Base-by-base conservation (phyloP, 2,113 vertebrate species). In the Heterotilapia buettikoferi region DNA sequence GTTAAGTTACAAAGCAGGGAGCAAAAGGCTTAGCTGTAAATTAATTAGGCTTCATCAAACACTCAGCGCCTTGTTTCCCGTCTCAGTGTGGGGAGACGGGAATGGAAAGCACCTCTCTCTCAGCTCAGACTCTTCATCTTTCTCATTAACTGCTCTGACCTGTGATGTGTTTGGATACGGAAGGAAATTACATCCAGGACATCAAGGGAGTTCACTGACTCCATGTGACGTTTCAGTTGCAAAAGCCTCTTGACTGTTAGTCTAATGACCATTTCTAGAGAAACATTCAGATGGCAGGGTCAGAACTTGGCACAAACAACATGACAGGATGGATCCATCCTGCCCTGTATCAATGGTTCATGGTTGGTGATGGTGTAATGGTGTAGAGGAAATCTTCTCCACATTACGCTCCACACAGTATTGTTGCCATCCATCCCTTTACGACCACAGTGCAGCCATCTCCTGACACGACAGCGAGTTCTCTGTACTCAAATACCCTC, bases 71-170 rank as follows among this genome's bases (percentile, higher is more conserved):
- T 61, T 52, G 79, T 61, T 85, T 71, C n/a, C 16, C 9, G 24
- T 47, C 50, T 31, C 59, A 10, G 81, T 54, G 78, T 13, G 79
- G 11, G 57, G 16, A 13, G 61, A 84, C 59, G 38, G 52, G 57
- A 86, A 40, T 0, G 5, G 71, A 87, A 76, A 78, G 47, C 53
- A 19, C 3, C 31, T 81, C 66, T 26, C 19, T 29, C n/a, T 82
- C 43, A 3, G n/a, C 52, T 45, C 40, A 63, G 84, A 54, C 45
- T 38, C 31, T 83, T 78, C 54, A 45, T 85, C 45, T 56, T 40
- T 83, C 26, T 89, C 83, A 88, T 89, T 68, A 88, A 52, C 47
- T 47, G 31, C 83, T 57, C 10, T 81, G 80, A 89, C 88, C 88
- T 88, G 71, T 76, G 59, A 66, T 76, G 71, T 21, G 36, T 7